Percentiles rank a stretch among this genome's conserved stretches.
Conservation (phyloP, 92 coral and sea anemone species). For the Muricea muricata region DNA sequence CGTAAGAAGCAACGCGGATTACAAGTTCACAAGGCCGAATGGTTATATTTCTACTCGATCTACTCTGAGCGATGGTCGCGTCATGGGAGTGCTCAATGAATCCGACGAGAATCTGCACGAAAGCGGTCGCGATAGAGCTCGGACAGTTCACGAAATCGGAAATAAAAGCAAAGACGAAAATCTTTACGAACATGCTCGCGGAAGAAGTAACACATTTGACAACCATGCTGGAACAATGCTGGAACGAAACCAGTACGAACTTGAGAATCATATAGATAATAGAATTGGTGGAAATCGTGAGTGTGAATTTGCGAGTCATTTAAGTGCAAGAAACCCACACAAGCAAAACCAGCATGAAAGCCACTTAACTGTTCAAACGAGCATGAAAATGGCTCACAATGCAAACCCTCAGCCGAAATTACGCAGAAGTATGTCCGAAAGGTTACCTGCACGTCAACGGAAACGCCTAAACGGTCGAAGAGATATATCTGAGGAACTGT, state of each 20-base stretch:
- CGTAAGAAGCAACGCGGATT: constrained; percentile 56
- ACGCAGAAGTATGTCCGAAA: constrained; percentile 43
- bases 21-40: background rate
- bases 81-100: constrained; percentile 31
- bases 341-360: background rate
- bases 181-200: background rate
- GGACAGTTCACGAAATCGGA: background rate
- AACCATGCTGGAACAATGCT: background rate
- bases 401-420: constrained; percentile 30
- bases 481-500: constrained; percentile 26
- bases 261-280: background rate
- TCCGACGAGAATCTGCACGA: constrained; percentile 9
- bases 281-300: background rate
- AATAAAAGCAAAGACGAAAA: background rate
- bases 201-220: background rate
- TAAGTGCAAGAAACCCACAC: background rate
- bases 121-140: background rate
- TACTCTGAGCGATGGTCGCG: background rate
- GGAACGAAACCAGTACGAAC: background rate
- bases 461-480: constrained; percentile 10
- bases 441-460: constrained; percentile 23
- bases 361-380: constrained; percentile 6
- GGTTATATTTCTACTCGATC: background rate
- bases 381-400: constrained; percentile 10
- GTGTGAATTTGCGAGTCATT: background rate